These are phyloP conservation scores for Luffia ferchaultella DNA, from an alignment of 2,888 invertebrate species.

Conservation along the genomic window DNA sequence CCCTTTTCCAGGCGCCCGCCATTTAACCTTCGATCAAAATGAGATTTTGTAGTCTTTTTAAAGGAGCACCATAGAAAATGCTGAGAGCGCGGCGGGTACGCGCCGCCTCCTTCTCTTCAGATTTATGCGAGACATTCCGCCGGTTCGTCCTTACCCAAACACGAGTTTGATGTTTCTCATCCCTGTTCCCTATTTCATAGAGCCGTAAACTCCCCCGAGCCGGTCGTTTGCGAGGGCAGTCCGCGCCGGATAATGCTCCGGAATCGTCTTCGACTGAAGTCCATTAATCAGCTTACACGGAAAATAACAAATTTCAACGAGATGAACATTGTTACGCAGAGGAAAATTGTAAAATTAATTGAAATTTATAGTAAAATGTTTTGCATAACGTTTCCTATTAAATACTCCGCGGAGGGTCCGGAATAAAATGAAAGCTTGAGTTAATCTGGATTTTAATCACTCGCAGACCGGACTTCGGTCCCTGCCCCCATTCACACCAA, in stretches of 20 bases:
- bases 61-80: neutral
- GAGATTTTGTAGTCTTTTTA: neutral
- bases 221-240: neutral
- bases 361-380: neutral
- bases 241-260: neutral
- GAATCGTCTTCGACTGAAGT: neutral
- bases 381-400: neutral
- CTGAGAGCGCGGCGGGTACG: neutral
- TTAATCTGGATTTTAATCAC: neutral
- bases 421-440: neutral
- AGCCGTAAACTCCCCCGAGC: neutral
- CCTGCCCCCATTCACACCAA: too few relatives aligned
- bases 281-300: neutral
- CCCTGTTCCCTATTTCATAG: neutral
- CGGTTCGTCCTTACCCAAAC: neutral
- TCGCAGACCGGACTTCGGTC: too few relatives aligned
- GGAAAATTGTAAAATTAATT: neutral
- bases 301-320: neutral
- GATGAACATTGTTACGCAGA: neutral
- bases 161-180: neutral
- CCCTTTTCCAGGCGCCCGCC: neutral
- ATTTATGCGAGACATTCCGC: neutral
- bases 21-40: neutral
- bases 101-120: neutral
- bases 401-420: neutral